Conservation (phyloP, 2,113 vertebrate species). For the Galeopterus variegatus region DNA sequence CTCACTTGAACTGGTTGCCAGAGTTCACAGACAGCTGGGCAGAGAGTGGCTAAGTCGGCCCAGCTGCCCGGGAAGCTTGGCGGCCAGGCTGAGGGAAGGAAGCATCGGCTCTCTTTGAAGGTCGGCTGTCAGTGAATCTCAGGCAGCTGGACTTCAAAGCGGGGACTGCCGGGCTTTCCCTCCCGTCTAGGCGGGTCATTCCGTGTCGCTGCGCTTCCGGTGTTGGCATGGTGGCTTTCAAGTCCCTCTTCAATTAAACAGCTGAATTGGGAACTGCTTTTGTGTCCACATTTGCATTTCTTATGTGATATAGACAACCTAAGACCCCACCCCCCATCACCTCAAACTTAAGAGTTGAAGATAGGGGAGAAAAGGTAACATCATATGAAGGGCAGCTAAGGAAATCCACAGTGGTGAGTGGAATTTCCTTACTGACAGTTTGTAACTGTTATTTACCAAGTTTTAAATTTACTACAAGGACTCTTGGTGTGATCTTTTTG, state of each 20-base stretch:
- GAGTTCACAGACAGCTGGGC: constrained; percentile 86
- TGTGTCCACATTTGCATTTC: constrained; percentile 65
- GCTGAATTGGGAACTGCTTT: constrained; percentile 63
- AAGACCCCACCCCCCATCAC: not conserved
- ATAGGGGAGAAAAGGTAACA: not conserved
- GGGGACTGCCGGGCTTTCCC: constrained; percentile 83
- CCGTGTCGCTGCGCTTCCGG: constrained; percentile 79
- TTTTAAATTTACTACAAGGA: constrained; percentile 53
- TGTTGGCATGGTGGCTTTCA: constrained; percentile 73
- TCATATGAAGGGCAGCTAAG: not conserved
- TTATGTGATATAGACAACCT: constrained; percentile 4
- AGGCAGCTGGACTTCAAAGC: constrained; percentile 86
- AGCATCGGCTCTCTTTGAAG: constrained; percentile 86
- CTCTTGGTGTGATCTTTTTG: not conserved
- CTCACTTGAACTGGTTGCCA: constrained; percentile 82
- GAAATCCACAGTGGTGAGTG: not conserved
- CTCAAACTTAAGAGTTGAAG: not conserved
- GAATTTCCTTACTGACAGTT: not conserved
- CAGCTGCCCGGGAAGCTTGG: constrained; percentile 86
- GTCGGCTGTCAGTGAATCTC: constrained; percentile 81
- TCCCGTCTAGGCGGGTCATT: constrained; percentile 84
- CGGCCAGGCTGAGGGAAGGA: constrained; percentile 86
- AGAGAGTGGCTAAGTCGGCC: constrained; percentile 81
- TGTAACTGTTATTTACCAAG: constrained; percentile 13
- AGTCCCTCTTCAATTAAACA: constrained; percentile 78